Conservation (phyloP, 2,888 invertebrate species). For the Chaetoderma sp. region DNA sequence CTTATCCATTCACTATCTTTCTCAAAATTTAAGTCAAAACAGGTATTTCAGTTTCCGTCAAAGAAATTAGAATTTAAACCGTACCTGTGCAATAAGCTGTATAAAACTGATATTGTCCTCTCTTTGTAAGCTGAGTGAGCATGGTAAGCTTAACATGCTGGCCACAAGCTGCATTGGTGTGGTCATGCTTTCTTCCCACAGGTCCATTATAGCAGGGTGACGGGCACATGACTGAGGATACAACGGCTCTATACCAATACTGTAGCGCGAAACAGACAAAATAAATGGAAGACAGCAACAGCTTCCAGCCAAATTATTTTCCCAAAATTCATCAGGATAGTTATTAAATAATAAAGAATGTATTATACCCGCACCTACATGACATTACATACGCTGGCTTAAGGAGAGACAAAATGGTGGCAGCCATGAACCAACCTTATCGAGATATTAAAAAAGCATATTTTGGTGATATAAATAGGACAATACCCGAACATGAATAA, state of each 20-base stretch:
- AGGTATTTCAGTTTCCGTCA: not conserved
- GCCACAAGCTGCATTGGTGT: slow-evolving; percentile 86
- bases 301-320: too few species aligned
- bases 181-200: slow-evolving; percentile 68
- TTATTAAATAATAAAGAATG: too few species aligned
- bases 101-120: slow-evolving; percentile 85
- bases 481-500: too few species aligned
- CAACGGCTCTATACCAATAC: slow-evolving; percentile 91
- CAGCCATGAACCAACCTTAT: too few species aligned
- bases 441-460: too few species aligned
- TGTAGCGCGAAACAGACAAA: slow-evolving; percentile 70
- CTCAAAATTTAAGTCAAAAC: not conserved
- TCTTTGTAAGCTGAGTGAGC: slow-evolving; percentile 84
- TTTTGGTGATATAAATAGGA: too few species aligned
- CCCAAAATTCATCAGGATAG: too few species aligned
- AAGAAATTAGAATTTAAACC: slow-evolving; percentile 1
- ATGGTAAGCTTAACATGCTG: slow-evolving; percentile 86
- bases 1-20: not conserved
- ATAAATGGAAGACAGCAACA: not conserved
- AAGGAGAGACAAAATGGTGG: too few species aligned
- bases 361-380: too few species aligned
- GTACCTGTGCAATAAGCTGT: slow-evolving; percentile 83
- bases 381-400: too few species aligned
- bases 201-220: slow-evolving; percentile 71
- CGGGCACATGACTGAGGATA: slow-evolving; percentile 89